phyloP scores from a whole-genome alignment of 2,113 vertebrate species.

The Mustelus asterias region DNA sequence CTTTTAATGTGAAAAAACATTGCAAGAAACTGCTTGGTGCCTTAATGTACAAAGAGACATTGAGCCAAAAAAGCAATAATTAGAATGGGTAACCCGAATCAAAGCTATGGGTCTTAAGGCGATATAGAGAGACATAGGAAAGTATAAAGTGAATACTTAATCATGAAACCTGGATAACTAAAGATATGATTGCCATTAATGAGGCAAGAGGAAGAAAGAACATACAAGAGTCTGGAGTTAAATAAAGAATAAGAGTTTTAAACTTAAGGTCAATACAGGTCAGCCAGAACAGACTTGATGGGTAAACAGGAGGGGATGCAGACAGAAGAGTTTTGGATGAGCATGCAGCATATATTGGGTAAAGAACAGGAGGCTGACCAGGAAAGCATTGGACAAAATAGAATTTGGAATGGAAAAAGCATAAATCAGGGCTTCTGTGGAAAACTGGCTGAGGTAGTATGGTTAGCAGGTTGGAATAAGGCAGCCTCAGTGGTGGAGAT shows the following conservation, averaged over 20 bases:
- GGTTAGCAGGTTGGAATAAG: not conserved
- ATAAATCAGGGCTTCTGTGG: not conserved
- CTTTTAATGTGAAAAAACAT: not conserved
- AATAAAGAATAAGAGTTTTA: not conserved
- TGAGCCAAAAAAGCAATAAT: not conserved
- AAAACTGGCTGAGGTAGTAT: not conserved
- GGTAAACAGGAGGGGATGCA: not conserved
- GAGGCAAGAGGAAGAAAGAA: not conserved
- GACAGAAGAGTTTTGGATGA: not conserved
- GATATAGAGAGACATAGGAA: too few relatives aligned
- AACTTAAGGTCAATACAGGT: not conserved
- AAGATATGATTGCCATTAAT: not conserved
- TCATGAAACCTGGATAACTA: too few relatives aligned
- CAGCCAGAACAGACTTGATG: not conserved
- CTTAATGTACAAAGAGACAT: not conserved
- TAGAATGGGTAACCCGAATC: not conserved
- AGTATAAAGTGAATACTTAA: too few relatives aligned
- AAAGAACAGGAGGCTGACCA: not conserved
- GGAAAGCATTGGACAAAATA: not conserved
- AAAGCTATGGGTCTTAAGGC: not conserved
- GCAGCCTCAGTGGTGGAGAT: not conserved
- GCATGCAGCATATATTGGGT: not conserved
- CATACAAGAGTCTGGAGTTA: not conserved
- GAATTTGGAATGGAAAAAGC: not conserved
- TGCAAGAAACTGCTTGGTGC: not conserved